Conservation (phyloP, 2,113 vertebrate genomes). For the Globicephala melas region DNA sequence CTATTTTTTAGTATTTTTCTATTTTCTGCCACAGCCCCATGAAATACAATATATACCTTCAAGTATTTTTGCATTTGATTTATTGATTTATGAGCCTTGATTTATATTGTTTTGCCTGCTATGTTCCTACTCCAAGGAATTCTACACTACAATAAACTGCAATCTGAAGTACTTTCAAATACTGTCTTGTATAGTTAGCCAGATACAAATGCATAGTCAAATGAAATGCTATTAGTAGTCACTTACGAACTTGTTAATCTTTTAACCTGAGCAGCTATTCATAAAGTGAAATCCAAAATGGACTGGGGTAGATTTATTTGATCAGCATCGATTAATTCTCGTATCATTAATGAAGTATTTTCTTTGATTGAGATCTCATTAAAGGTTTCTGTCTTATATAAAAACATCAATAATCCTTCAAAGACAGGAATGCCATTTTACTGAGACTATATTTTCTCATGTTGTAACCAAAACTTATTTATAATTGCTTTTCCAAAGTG, state of each 20-base stretch:
- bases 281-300: slow-evolving; percentile 75
- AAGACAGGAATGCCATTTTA: slow-evolving; percentile 76
- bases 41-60: not conserved
- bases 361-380: slow-evolving; percentile 82
- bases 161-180: slow-evolving; percentile 73
- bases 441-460: slow-evolving; percentile 70
- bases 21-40: not conserved
- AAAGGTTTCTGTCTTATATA: slow-evolving; percentile 75
- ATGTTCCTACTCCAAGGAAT: slow-evolving; percentile 44
- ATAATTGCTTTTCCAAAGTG: slow-evolving; percentile 35
- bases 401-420: slow-evolving; percentile 80
- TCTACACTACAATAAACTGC: slow-evolving; percentile 66
- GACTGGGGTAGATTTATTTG: slow-evolving; percentile 85
- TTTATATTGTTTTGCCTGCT: not conserved
- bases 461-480: slow-evolving; percentile 67
- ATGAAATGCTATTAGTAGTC: slow-evolving; percentile 68
- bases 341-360: slow-evolving; percentile 85
- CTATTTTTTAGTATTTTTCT: not conserved
- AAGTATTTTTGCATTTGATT: not conserved
- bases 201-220: slow-evolving; percentile 75
- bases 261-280: slow-evolving; percentile 69
- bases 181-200: slow-evolving; percentile 75
- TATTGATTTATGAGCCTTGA: not conserved
- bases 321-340: slow-evolving; percentile 91
- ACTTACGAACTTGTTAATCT: slow-evolving; percentile 77